Conservation (phyloP, 2,113 vertebrate species). For the Porphyrio hochstetteri region DNA sequence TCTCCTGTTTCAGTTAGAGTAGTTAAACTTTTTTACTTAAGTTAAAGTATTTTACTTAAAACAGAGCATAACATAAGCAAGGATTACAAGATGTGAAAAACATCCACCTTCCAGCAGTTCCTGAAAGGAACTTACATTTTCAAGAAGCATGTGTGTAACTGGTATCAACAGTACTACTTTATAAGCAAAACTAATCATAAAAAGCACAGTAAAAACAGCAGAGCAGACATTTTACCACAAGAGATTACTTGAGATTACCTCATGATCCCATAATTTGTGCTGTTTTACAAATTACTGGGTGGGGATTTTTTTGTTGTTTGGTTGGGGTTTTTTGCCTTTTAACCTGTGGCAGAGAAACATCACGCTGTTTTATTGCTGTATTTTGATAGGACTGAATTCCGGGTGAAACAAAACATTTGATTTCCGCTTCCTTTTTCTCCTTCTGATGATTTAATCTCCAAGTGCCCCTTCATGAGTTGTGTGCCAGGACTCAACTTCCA, state of each 20-base stretch:
- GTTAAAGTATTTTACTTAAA: neutral
- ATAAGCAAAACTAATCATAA: neutral
- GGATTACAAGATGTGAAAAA: slow-evolving; percentile 10
- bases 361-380: neutral
- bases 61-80: slow-evolving; percentile 15
- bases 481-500: neutral
- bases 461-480: neutral
- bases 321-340: neutral
- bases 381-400: neutral
- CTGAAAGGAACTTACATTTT: slow-evolving; percentile 15
- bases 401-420: neutral
- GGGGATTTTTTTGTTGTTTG: neutral
- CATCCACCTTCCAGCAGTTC: neutral
- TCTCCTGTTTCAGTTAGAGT: neutral
- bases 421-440: neutral
- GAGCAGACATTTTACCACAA: neutral
- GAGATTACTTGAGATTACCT: neutral
- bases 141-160: neutral
- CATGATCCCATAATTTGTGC: neutral
- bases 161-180: neutral
- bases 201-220: neutral
- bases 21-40: too few relatives aligned
- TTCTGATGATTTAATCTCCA: neutral
- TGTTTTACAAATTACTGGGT: neutral
- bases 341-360: neutral